Evolutionary conservation across 2,113 vertebrate genomes (phyloP).

Genomic region (Anarhynchus alexandrinus): DNA sequence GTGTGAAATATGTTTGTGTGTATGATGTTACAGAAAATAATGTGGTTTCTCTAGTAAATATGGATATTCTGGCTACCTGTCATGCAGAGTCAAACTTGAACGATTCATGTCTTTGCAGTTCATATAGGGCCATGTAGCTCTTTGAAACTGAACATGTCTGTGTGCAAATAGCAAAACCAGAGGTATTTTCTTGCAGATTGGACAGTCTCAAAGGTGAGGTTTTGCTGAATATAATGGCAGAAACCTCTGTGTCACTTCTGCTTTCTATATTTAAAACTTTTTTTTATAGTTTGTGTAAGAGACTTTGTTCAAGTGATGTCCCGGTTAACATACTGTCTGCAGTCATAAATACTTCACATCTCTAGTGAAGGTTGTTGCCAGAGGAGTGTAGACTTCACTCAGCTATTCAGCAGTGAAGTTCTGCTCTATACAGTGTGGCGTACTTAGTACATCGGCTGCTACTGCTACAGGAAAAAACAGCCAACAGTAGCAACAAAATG

Average conservation of each 20-base stretch:
- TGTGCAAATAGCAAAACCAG: neutral
- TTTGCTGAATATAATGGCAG: neutral
- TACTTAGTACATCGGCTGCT: neutral
- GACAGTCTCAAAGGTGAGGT: neutral
- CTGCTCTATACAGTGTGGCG: neutral
- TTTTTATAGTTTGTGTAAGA: neutral
- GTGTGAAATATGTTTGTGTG: neutral
- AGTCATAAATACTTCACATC: neutral
- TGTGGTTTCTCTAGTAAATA: neutral
- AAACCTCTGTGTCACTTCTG: neutral
- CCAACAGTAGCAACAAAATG: neutral
- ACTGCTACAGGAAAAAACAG: neutral
- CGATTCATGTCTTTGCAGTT: accelerated
- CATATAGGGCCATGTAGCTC: neutral
- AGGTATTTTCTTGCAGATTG: neutral
- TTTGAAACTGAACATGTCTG: neutral
- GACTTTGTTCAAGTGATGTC: neutral
- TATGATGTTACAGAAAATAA: neutral
- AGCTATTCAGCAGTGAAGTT: neutral
- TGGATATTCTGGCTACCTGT: neutral
- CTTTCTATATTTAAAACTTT: neutral
- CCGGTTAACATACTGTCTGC: neutral
- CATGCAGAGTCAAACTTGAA: accelerated
- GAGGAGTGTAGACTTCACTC: neutral
- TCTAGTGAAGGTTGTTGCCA: neutral